These are phyloP conservation scores for Glossosoma conforme DNA, from an alignment of 1,140 invertebrate genomes.

Conservation along the genomic window DNA sequence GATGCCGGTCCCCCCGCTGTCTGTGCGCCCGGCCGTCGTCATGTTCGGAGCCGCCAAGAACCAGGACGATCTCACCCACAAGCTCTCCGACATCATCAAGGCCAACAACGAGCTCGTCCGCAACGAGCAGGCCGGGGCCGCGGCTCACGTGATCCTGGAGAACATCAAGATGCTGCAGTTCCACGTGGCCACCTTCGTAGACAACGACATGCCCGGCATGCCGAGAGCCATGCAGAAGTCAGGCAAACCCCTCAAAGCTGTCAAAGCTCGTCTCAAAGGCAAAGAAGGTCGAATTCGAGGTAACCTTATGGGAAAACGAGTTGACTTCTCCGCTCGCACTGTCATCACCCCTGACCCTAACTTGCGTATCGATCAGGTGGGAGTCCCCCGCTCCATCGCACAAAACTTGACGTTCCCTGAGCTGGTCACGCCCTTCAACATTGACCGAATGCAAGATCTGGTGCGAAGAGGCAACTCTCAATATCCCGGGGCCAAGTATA, in stretches of 20 bases:
- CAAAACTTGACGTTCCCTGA: slow-evolving; percentile 99
- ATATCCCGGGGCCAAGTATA: slow-evolving; percentile 99
- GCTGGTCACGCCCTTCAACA: slow-evolving; percentile 99
- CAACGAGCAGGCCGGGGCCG: slow-evolving; percentile 94
- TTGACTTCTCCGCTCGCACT: slow-evolving; percentile 98
- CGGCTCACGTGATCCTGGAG: slow-evolving; percentile 93
- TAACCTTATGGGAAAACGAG: slow-evolving; percentile 99
- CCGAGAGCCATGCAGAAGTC: slow-evolving; percentile 98
- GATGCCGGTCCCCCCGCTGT: slow-evolving; percentile 92
- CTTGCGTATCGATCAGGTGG: slow-evolving; percentile 96
- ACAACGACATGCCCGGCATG: slow-evolving; percentile 98
- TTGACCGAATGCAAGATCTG: slow-evolving; percentile 96
- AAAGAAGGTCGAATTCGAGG: slow-evolving; percentile 98
- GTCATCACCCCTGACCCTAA: slow-evolving; percentile 99
- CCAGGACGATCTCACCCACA: slow-evolving; percentile 99
- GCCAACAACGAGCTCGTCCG: slow-evolving; percentile 93
- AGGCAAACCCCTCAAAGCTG: slow-evolving; percentile 95
- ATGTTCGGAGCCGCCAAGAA: slow-evolving; percentile 99
- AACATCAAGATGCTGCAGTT: slow-evolving; percentile 99
- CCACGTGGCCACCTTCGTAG: slow-evolving; percentile 95
- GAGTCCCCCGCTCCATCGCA: slow-evolving; percentile 95
- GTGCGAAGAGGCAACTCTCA: slow-evolving; percentile 94
- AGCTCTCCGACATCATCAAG: slow-evolving; percentile 98
- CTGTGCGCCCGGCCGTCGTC: slow-evolving; percentile 92
- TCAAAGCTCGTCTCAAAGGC: slow-evolving; percentile 85